Base-by-base conservation (phyloP, 2,797 vertebrate genomes). In the Hippopotamyrus pictus region DNA sequence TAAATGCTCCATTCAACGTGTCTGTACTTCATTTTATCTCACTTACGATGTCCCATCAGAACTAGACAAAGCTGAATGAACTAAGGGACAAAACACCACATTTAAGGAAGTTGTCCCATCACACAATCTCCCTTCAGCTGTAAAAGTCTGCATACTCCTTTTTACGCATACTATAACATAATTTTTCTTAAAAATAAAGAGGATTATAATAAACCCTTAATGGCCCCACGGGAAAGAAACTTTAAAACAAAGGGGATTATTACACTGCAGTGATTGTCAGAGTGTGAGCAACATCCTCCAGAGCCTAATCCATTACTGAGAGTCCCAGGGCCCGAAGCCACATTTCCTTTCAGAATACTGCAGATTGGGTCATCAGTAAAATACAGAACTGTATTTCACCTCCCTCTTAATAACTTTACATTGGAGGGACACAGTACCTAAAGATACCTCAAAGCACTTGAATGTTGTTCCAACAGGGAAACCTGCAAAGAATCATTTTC, bases 121-220 rank as follows among this genome's bases (percentile, higher is more conserved):
- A 82, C 22, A 2, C 5, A 1, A n/a, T 46, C 50, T 57, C 50
- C 79, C 17, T 54, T 29, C 65, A 51, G 8, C n/a, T 46, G 17
- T 59, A 69, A 54, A 82, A 90, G 37, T 87, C 51, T 50, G 48
- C 29, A 41, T n/a, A 48, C 82, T 46, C 17, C 2, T 89, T 22
- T 86, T 50, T 51, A 84, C 5, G 51, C 12, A 41, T 41, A 37
- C 2, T 1, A 54, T 51, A 51, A 69, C 29, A 41, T 44, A 25
- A 62, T 29, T 73, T 89, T 51, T 57, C 33, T 91, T 57, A 90
- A 92, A 90, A 89, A n/a, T 37, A 1, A 14, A 86, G 50, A 5
- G 84, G 90, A 90, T 37, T 88, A 84, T 90, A 19, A 3, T 4
- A 90, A 91, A 92, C 93, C 93, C 93, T 95, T 93, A 94, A 93